phyloP scores from a whole-genome alignment of 2,888 invertebrate species.

The Zeuzera pyrina region DNA sequence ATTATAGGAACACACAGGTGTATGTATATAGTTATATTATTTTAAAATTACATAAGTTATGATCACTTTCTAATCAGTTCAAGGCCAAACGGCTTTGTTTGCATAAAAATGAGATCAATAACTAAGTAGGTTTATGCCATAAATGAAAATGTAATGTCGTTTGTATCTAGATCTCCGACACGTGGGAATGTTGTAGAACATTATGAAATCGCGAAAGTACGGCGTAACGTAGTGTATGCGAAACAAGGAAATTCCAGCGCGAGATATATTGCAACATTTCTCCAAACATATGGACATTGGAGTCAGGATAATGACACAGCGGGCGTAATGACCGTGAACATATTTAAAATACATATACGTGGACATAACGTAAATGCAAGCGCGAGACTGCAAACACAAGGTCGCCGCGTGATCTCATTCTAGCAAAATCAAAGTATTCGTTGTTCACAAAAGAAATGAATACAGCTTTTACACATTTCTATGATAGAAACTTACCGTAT shows the following conservation, averaged over 20 bases:
- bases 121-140: no score
- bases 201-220: conserved; percentile 33
- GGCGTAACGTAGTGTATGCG: neutral
- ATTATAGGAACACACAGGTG: no score
- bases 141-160: no score
- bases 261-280: no score
- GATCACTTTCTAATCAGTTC: no score
- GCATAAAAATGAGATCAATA: no score
- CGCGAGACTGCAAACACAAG: conserved; percentile 56
- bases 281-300: conserved; percentile 30
- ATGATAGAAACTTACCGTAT: conserved; percentile 76
- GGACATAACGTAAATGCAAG: conserved; percentile 40
- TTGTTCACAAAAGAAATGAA: conserved; percentile 6
- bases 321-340: conserved; percentile 27
- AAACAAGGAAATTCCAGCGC: no score
- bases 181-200: conserved; percentile 18
- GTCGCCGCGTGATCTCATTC: conserved; percentile 66
- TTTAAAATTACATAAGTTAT: no score
- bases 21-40: no score
- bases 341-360: conserved; percentile 27
- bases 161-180: no score
- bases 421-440: conserved; percentile 26
- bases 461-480: no score
- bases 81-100: no score
- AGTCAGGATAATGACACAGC: conserved; percentile 20